phyloP scores from a whole-genome alignment of 2,888 invertebrate genomes.

The Parelbella ahira region DNA sequence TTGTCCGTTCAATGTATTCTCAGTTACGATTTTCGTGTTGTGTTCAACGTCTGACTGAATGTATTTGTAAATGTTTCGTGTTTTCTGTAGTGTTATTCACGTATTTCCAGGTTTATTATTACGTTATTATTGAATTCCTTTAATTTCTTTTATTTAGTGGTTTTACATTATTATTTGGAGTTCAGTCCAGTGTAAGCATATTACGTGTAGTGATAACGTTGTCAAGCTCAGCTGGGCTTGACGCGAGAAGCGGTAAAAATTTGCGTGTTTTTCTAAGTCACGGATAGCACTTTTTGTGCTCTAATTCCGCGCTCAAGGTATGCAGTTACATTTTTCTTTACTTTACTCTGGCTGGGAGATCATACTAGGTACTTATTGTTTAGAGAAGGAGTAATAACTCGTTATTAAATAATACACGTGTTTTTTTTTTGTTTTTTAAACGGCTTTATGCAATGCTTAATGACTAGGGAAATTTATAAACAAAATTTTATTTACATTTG shows the following conservation, averaged over 20 bases:
- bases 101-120: constrained; percentile 10
- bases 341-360: constrained; percentile 4
- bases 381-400: neutral
- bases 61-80: constrained; percentile 22
- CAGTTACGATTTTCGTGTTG: constrained; percentile 27
- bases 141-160: constrained; percentile 4
- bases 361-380: no score
- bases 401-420: constrained; percentile 23
- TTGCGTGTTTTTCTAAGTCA: constrained; percentile 66
- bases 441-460: constrained; percentile 15
- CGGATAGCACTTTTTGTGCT: constrained; percentile 69
- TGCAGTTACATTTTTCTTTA: constrained; percentile 58
- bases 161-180: constrained; percentile 5
- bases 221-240: constrained; percentile 76
- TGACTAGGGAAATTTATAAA: constrained; percentile 29
- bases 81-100: constrained; percentile 26
- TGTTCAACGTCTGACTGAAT: constrained; percentile 22
- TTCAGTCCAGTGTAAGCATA: constrained; percentile 10
- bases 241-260: constrained; percentile 70
- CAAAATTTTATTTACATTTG: constrained; percentile 46
- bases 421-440: constrained; percentile 19
- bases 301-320: constrained; percentile 68
- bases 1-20: constrained; percentile 21
- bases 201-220: constrained; percentile 60
- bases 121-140: neutral